Conservation (phyloP, 2,888 invertebrate genomes). For the Monopis laevigella region DNA sequence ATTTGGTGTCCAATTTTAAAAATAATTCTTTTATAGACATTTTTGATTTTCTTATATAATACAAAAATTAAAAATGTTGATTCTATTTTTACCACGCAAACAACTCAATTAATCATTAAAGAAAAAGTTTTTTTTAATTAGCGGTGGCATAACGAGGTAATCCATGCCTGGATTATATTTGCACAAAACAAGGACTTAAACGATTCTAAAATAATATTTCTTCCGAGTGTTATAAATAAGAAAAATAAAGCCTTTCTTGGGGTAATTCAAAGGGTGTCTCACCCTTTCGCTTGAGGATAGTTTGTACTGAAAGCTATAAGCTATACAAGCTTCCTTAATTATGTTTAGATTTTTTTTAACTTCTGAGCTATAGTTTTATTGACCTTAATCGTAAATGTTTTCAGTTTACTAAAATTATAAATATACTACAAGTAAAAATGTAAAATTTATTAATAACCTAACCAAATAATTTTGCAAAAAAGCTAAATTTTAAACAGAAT, state of each 20-base stretch:
- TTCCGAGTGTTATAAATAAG: conserved; percentile 60
- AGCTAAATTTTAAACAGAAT: too few relatives aligned
- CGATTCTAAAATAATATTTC: conserved; percentile 65
- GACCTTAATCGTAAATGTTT: too few relatives aligned
- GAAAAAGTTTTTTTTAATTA: conserved; percentile 59
- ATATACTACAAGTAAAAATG: too few relatives aligned
- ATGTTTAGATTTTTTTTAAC: too few relatives aligned
- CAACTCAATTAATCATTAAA: conserved; percentile 1
- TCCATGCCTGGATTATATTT: conserved; percentile 53
- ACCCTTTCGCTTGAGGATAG: conserved; percentile 20
- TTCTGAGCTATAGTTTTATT: too few relatives aligned
- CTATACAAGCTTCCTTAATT: conserved; percentile 7
- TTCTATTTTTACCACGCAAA: too few relatives aligned
- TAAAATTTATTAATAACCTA: too few relatives aligned
- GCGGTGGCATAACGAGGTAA: conserved; percentile 51
- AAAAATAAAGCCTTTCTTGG: conserved; percentile 42
- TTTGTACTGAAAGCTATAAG: conserved; percentile 24
- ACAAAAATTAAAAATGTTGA: too few relatives aligned
- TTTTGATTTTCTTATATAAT: too few relatives aligned
- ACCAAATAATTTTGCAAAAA: too few relatives aligned
- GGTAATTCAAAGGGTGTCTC: conserved; percentile 34
- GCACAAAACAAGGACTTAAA: conserved; percentile 62
- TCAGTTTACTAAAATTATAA: not conserved
- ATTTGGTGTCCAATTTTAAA: too few relatives aligned
- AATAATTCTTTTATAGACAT: too few relatives aligned